Conservation (phyloP, 2,113 vertebrate genomes). For the Ophiodon elongatus region DNA sequence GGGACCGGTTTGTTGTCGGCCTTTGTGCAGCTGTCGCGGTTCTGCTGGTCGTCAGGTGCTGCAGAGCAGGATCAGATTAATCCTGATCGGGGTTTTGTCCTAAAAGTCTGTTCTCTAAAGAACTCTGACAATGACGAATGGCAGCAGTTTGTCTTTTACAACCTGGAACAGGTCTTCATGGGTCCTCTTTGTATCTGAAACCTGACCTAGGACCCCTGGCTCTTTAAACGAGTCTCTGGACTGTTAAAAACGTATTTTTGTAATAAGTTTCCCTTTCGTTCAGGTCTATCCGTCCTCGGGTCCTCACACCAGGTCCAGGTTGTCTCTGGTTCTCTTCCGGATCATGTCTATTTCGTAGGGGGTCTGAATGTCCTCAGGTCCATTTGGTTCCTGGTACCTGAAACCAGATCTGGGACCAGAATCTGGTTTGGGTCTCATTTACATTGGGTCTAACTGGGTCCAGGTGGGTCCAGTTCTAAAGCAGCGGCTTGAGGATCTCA, state of each 20-base stretch:
- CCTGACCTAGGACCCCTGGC: not conserved
- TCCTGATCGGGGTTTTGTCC: not conserved
- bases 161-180: not conserved
- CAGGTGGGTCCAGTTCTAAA: too few relatives aligned
- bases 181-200: not conserved
- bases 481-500: too few relatives aligned
- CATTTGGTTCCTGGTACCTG: too few relatives aligned
- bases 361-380: too few relatives aligned
- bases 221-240: not conserved
- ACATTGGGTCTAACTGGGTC: not conserved
- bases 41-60: slow-evolving; percentile 21
- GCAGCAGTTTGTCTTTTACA: too few relatives aligned
- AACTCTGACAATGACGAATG: not conserved
- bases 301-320: too few relatives aligned
- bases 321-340: too few relatives aligned
- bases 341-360: too few relatives aligned
- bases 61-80: not conserved
- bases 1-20: not conserved
- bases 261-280: not conserved
- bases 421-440: too few relatives aligned
- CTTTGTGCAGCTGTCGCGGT: slow-evolving; percentile 5
- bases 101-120: not conserved
- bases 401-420: too few relatives aligned
- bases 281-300: too few relatives aligned
- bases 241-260: not conserved